A percentile compares a stretch with the other conserved stretches of the same genome.
Evolutionary conservation across 1,140 invertebrate species (phyloP).

Genomic region (Ceratoteleas bidentatus): DNA sequence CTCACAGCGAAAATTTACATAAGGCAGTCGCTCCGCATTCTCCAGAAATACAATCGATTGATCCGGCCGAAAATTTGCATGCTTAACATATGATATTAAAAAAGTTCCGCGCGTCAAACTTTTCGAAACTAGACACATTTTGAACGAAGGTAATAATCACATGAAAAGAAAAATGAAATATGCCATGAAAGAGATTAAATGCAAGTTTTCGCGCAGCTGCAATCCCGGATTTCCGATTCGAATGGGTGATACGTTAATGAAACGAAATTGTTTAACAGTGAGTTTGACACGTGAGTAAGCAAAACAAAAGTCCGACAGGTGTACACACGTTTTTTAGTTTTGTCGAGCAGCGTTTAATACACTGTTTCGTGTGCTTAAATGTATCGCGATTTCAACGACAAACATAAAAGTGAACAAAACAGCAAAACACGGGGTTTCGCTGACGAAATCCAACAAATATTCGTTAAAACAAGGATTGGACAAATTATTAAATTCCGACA

Average conservation of each 20-base stretch:
- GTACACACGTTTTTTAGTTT: neutral
- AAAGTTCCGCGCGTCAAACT: constrained; percentile 60
- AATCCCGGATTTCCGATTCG: constrained; percentile 4
- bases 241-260: constrained; percentile 36
- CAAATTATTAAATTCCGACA: neutral
- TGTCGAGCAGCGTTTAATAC: neutral
- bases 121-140: constrained; percentile 45
- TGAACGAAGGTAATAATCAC: constrained; percentile 49
- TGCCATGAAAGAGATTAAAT: constrained; percentile 41
- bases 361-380: constrained; percentile 12
- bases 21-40: constrained; percentile 16
- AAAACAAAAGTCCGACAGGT: neutral
- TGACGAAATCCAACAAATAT: constrained; percentile 4
- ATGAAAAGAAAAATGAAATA: constrained; percentile 56
- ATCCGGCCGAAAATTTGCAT: constrained; percentile 61
- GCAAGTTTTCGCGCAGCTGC: constrained; percentile 22
- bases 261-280: constrained; percentile 13
- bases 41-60: constrained; percentile 65
- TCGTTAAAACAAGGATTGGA: constrained; percentile 1
- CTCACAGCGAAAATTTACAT: constrained; percentile 49
- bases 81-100: constrained; percentile 67
- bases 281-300: neutral
- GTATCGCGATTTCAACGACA: constrained; percentile 1
- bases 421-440: constrained; percentile 2
- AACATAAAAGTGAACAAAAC: constrained; percentile 10